phyloP scores from a whole-genome alignment of 2,113 vertebrate species.

The Serilophus lunatus region DNA sequence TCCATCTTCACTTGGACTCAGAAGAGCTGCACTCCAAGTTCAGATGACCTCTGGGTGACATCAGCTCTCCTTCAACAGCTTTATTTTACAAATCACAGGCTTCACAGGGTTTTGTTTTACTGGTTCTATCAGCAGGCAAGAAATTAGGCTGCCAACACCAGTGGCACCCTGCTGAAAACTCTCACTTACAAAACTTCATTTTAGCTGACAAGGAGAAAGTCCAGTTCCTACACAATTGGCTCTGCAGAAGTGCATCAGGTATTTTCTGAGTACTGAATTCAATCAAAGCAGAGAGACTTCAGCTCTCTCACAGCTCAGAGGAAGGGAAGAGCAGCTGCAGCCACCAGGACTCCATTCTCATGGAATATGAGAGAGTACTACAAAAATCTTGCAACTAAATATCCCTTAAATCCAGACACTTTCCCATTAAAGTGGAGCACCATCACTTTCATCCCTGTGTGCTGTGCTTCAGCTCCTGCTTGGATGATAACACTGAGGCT shows the following conservation, averaged over 20 bases:
- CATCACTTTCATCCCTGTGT: not conserved
- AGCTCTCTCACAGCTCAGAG: not conserved
- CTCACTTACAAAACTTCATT: not conserved
- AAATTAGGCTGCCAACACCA: not conserved
- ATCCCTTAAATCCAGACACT: not conserved
- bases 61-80: not conserved
- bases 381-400: not conserved
- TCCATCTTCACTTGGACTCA: not conserved
- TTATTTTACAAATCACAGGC: not conserved
- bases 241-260: not conserved
- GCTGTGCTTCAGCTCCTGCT: not conserved
- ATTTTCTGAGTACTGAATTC: not conserved
- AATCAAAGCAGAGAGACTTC: not conserved
- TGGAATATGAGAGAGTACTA: rapidly evolving
- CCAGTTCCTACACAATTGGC: not conserved
- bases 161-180: not conserved
- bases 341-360: not conserved
- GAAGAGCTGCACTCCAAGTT: not conserved
- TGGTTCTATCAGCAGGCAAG: not conserved
- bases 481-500: not conserved
- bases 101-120: not conserved
- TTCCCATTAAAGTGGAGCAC: not conserved
- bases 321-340: not conserved
- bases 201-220: not conserved
- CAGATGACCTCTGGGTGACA: slow-evolving; percentile 10